These are phyloP conservation scores for Sciurus vulgaris DNA, from an alignment of 2,797 vertebrate genomes.

Conservation along the genomic window DNA sequence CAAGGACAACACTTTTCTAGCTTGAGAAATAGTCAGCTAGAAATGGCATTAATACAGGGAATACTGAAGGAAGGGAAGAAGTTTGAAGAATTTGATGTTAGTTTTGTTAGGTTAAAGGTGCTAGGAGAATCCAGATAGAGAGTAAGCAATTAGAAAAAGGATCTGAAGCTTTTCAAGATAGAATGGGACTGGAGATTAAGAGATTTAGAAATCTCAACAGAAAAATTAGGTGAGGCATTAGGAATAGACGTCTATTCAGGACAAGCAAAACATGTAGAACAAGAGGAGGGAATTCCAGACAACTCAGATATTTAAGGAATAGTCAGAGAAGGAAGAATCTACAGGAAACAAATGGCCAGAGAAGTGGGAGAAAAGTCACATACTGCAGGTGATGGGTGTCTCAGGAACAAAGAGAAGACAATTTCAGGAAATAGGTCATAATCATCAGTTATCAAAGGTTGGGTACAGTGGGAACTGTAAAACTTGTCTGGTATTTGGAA, in stretches of 20 bases:
- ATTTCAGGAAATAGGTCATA: not conserved
- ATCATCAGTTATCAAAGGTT: constrained; percentile 19
- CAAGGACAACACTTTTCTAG: not conserved
- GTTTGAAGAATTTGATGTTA: constrained; percentile 40
- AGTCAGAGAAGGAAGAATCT: not conserved
- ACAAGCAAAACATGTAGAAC: not conserved
- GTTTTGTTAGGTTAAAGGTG: constrained; percentile 46
- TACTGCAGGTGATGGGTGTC: not conserved
- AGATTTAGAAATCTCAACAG: constrained; percentile 42
- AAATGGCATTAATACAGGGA: not conserved
- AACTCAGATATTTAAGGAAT: not conserved
- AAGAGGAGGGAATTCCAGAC: not conserved
- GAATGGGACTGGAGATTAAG: not conserved
- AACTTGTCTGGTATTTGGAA: not conserved
- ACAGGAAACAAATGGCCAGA: not conserved
- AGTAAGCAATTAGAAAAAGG: not conserved
- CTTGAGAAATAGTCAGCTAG: not conserved
- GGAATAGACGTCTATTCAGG: not conserved
- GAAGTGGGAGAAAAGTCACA: not conserved
- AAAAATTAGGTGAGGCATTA: not conserved
- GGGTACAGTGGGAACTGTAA: not conserved
- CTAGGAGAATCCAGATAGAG: not conserved
- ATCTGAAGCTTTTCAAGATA: not conserved
- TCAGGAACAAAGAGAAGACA: not conserved
- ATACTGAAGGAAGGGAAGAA: not conserved